phyloP scores from a whole-genome alignment of 2,888 invertebrate genomes.

The Hypsopygia costalis region DNA sequence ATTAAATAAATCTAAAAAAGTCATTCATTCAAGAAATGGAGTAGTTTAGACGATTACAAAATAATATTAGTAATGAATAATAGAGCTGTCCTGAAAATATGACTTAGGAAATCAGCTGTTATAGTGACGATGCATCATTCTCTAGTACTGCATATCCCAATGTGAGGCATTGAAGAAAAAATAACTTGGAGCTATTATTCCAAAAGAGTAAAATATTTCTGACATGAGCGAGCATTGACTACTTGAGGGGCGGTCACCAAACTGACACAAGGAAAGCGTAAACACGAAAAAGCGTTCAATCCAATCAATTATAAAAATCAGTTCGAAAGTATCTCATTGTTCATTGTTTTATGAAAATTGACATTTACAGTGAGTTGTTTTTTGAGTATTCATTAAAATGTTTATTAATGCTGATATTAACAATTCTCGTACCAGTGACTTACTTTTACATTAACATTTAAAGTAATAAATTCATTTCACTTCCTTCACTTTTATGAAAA shows the following conservation, averaged over 20 bases:
- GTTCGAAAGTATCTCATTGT: conserved; percentile 63
- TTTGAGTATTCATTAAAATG: conserved; percentile 68
- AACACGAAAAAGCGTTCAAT: conserved; percentile 82
- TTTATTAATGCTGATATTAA: conserved; percentile 47
- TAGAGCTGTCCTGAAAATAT: conserved; percentile 78
- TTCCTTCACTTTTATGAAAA: conserved; percentile 7
- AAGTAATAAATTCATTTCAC: too few species aligned
- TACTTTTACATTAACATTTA: conserved; percentile 33
- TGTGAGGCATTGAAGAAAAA: conserved; percentile 76
- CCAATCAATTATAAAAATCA: conserved; percentile 76
- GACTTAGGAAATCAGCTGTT: conserved; percentile 78
- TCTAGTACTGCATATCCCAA: conserved; percentile 79
- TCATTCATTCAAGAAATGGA: conserved; percentile 31
- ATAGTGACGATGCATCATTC: conserved; percentile 79
- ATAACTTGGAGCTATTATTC: conserved; percentile 73
- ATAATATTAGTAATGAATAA: conserved; percentile 77
- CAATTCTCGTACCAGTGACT: conserved; percentile 44
- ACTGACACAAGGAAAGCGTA: conserved; percentile 83
- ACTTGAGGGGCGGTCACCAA: conserved; percentile 79
- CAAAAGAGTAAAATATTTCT: conserved; percentile 71
- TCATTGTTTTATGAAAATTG: conserved; percentile 46
- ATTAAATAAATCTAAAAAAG: conserved; percentile 10
- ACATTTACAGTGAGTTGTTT: conserved; percentile 74
- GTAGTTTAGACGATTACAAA: conserved; percentile 68
- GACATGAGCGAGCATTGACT: conserved; percentile 79